These are phyloP conservation scores for Varecia variegata DNA, from an alignment of 2,797 vertebrate species.

Conservation along the genomic window DNA sequence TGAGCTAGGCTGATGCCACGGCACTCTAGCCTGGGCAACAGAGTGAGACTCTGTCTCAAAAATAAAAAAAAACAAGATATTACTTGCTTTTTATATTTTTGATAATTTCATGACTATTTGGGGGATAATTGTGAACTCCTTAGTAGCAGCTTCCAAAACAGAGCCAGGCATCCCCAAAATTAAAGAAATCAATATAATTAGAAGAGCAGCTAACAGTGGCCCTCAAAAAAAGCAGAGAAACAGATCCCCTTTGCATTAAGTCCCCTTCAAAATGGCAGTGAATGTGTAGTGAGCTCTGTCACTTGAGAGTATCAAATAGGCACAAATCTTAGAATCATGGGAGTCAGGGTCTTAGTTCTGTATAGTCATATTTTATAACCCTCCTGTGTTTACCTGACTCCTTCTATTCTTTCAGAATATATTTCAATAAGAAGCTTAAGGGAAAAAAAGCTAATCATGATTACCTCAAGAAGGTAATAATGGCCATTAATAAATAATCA, in stretches of 20 bases:
- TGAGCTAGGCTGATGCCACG: too few species aligned
- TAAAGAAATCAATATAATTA: slow-evolving; percentile 38
- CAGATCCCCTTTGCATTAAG: background rate
- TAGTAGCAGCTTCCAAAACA: background rate
- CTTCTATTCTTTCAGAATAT: background rate
- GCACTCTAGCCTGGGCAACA: too few species aligned
- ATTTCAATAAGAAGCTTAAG: background rate
- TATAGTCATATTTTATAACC: background rate
- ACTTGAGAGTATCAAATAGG: background rate
- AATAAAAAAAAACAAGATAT: slow-evolving; percentile 40
- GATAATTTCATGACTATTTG: background rate
- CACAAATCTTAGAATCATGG: background rate
- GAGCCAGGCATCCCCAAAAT: background rate
- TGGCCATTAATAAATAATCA: background rate
- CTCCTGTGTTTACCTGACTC: background rate
- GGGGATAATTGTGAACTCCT: background rate
- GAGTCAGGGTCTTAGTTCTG: background rate
- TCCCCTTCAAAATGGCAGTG: background rate
- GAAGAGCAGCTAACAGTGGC: background rate
- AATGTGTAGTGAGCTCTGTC: background rate
- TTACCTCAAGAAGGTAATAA: background rate
- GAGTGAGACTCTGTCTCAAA: too few species aligned
- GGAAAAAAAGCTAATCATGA: background rate
- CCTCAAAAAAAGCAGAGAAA: background rate
- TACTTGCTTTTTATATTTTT: background rate